Base-by-base conservation (phyloP, 2,888 invertebrate species). In the Papilio elwesi region DNA sequence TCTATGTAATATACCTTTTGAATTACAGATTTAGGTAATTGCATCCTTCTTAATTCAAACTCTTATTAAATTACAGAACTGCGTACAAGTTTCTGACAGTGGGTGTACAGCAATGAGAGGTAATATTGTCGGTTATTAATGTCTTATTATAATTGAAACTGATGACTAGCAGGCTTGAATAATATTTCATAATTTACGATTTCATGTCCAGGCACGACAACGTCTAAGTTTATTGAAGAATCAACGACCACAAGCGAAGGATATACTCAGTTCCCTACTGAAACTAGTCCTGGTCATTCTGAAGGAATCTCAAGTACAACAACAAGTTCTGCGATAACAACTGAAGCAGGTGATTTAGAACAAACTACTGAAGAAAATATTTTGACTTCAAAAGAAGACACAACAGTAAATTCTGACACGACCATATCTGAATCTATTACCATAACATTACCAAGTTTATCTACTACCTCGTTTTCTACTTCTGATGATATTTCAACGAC, bases 71-170 rank as follows among this genome's bases (percentile, higher is more conserved):
- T 57, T 57, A 36, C 38, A 57, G 57, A 36, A 57, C 57, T 57
- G 57, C 13, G 57, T 38, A 6, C 57, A 36, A n/a, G 57, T 57
- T 57, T 38, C 57, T 38, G 57, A 57, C 36, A 57, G 36, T 57
- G 57, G 57, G 0, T 57, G 57, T 57, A 36, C 57, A 8, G 57
- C 57, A 38, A 38, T 57, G n/a, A 57, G 57, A 57, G 57, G 57
- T 57, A 57, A 5, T 38, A 4, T 38, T n/a, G 7, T 43, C 7
- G n/a, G n/a, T n/a, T n/a, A n/a, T n/a, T n/a, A n/a, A n/a, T n/a
- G n/a, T n/a, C n/a, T n/a, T n/a, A n/a, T n/a, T n/a, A n/a, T n/a
- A n/a, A n/a, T n/a, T n/a, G n/a, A n/a, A n/a, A n/a, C n/a, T n/a
- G n/a, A n/a, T n/a, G n/a, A n/a, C n/a, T n/a, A n/a, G n/a, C n/a